Percentiles rank a stretch among this genome's conserved stretches.
Evolutionary conservation across 2,797 vertebrate species (phyloP).

Genomic region (Martes flavigula): DNA sequence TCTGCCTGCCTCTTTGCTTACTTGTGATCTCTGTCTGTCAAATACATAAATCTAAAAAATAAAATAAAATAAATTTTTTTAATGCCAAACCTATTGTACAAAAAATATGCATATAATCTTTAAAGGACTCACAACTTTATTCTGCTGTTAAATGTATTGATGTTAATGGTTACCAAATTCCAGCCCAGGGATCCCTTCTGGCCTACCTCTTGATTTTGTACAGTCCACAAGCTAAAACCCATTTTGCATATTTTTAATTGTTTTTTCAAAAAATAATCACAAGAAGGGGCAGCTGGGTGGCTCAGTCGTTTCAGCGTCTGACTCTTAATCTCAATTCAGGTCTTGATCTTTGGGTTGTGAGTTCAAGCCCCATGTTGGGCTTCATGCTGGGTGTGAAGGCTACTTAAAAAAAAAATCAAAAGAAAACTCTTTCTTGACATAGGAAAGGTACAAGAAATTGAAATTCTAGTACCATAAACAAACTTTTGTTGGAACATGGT

Average conservation of each 20-base stretch:
- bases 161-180: background rate
- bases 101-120: background rate
- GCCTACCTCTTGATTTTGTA: background rate
- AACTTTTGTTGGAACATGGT: background rate
- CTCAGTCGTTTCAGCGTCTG: background rate
- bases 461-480: background rate
- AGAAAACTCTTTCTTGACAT: background rate
- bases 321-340: background rate
- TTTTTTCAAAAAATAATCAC: background rate
- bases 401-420: background rate
- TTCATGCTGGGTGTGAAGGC: background rate
- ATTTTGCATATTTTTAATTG: background rate
- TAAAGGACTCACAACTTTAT: background rate
- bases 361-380: background rate
- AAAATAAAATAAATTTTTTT: background rate
- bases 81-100: background rate
- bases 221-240: background rate
- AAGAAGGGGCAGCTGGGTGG: background rate
- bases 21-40: too few relatives aligned
- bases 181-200: background rate
- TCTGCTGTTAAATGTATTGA: background rate
- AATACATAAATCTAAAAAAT: too few relatives aligned
- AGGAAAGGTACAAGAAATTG: background rate
- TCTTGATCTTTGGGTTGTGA: background rate
- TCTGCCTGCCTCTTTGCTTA: too few relatives aligned